A percentile compares a stretch with the other conserved stretches of the same genome.
Conservation (phyloP, 2,888 invertebrate species). For the Amphimallon solstitiale region DNA sequence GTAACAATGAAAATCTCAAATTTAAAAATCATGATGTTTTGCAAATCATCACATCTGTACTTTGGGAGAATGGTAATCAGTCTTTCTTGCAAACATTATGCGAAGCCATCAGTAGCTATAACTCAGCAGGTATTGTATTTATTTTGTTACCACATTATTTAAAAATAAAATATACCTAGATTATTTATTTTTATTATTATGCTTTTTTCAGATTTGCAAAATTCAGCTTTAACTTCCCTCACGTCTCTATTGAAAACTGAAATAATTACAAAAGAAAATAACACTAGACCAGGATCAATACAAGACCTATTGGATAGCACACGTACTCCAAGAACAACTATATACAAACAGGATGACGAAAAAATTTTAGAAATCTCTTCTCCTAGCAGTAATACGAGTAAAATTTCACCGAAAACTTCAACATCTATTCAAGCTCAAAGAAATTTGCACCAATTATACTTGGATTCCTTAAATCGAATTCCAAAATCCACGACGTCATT, state of each 20-base stretch:
- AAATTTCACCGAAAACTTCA: background rate
- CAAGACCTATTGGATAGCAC: conserved; percentile 55
- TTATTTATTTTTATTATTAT: conserved; percentile 10
- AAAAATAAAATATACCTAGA: too few species aligned
- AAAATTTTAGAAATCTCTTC: conserved; percentile 33
- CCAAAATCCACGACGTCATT: background rate
- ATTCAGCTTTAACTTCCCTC: conserved; percentile 49
- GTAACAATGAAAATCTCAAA: background rate
- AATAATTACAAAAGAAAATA: conserved; percentile 32
- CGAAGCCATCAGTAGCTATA: conserved; percentile 55
- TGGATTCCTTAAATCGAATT: conserved; percentile 6
- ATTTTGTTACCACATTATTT: too few species aligned
- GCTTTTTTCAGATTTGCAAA: conserved; percentile 49
- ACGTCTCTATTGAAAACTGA: conserved; percentile 48
- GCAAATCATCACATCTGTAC: conserved; percentile 40
- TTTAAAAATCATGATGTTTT: conserved; percentile 28
- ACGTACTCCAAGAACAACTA: conserved; percentile 48
- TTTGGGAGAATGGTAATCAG: conserved; percentile 49
- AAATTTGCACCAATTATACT: background rate
- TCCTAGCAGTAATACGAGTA: background rate
- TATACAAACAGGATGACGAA: conserved; percentile 9
- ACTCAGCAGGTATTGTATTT: conserved; percentile 55
- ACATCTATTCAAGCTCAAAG: background rate
- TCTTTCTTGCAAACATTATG: conserved; percentile 58
- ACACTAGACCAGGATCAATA: conserved; percentile 43